Conservation (phyloP, 2,113 vertebrate genomes). For the mouse (Mus musculus) region DNA sequence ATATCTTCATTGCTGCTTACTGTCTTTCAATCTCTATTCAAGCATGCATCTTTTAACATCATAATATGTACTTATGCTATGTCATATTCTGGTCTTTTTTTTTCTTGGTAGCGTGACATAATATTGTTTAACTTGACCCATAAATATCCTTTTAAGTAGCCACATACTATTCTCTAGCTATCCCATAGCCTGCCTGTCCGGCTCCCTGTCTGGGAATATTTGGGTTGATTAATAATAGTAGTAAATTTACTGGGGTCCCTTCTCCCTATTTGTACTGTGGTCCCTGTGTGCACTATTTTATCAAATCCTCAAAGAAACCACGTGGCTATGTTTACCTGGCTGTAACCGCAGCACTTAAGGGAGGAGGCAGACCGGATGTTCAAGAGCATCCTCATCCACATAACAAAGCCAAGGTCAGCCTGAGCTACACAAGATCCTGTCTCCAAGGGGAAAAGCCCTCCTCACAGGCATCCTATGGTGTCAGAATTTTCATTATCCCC, state of each 20-base stretch:
- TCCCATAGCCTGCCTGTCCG: neutral
- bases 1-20: neutral
- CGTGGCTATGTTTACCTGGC: neutral
- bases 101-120: neutral
- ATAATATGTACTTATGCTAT: neutral
- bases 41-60: neutral
- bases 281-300: neutral
- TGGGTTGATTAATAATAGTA: neutral
- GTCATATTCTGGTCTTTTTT: neutral
- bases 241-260: neutral
- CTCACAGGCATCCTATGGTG: neutral
- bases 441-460: neutral
- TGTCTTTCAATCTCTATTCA: neutral
- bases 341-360: neutral
- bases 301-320: neutral
- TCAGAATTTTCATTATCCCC: neutral
- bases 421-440: neutral
- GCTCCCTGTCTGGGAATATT: neutral
- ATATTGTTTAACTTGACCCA: neutral
- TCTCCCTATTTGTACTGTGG: neutral
- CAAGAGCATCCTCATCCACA: neutral
- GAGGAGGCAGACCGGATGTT: neutral
- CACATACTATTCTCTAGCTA: neutral
- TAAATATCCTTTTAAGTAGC: constrained; percentile 18
- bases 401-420: neutral